Conservation (phyloP, 2,797 vertebrate genomes). For the Pogonophryne albipinna region DNA sequence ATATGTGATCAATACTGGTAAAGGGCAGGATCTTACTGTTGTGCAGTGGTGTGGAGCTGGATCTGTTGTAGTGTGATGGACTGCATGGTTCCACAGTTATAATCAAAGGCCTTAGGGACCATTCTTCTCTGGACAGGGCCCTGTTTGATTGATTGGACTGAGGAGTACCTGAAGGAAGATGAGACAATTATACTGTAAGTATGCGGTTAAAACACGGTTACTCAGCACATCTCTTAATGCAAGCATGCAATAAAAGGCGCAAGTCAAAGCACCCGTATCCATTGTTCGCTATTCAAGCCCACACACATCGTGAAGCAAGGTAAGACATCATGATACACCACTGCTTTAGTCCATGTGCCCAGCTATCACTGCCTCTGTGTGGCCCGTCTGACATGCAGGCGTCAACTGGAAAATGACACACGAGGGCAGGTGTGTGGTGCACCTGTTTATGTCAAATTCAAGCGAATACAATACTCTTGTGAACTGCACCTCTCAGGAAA, state of each 20-base stretch:
- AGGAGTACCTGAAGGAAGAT: constrained; percentile 74
- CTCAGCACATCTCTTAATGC: background rate
- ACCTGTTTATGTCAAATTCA: background rate
- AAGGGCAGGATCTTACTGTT: constrained; percentile 68
- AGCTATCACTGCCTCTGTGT: background rate
- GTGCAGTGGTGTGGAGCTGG: constrained; percentile 61
- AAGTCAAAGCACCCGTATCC: background rate
- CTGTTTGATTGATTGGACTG: constrained; percentile 81
- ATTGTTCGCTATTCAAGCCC: background rate
- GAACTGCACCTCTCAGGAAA: background rate
- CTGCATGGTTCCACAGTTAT: constrained; percentile 54
- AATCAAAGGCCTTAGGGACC: constrained; percentile 81
- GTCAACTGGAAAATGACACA: background rate
- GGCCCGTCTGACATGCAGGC: no score
- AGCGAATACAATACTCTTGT: background rate
- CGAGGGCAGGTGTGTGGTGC: background rate
- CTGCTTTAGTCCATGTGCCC: background rate
- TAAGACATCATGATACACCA: background rate
- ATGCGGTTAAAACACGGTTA: background rate
- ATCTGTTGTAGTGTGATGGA: constrained; percentile 41
- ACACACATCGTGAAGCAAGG: background rate
- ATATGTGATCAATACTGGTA: background rate
- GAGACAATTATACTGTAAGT: background rate
- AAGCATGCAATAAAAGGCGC: background rate
- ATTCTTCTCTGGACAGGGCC: constrained; percentile 80